phyloP scores from a whole-genome alignment of 2,888 invertebrate genomes.

The Laspeyria flexula region DNA sequence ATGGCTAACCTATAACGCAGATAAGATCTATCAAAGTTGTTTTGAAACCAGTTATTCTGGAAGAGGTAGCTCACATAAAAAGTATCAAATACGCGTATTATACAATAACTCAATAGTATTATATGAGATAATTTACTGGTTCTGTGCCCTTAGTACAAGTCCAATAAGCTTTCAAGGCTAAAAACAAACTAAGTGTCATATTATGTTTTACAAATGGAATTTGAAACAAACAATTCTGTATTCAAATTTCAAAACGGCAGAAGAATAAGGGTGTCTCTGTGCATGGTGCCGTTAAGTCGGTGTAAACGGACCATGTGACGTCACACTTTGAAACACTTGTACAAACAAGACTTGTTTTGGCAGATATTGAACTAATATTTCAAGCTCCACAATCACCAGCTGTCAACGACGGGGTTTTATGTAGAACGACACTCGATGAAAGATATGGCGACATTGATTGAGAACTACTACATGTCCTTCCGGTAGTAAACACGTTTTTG shows the following conservation, averaged over 20 bases:
- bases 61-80: too few species aligned
- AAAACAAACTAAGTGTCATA: background rate
- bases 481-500: slow-evolving; percentile 34
- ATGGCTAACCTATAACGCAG: too few species aligned
- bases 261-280: slow-evolving; percentile 48
- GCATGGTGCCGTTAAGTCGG: slow-evolving; percentile 53
- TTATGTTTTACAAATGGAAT: background rate
- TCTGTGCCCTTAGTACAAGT: background rate
- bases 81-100: too few species aligned
- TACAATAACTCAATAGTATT: too few species aligned
- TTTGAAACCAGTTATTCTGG: too few species aligned
- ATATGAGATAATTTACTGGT: background rate
- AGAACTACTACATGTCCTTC: slow-evolving; percentile 46
- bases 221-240: slow-evolving; percentile 25
- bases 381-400: slow-evolving; percentile 45
- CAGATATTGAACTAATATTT: slow-evolving; percentile 48
- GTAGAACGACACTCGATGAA: slow-evolving; percentile 46
- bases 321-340: slow-evolving; percentile 60
- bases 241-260: slow-evolving; percentile 32
- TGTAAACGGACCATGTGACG: slow-evolving; percentile 55
- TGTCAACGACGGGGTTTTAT: slow-evolving; percentile 34
- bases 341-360: slow-evolving; percentile 54
- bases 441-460: slow-evolving; percentile 44
- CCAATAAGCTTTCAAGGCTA: background rate
- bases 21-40: too few species aligned